A percentile compares a stretch with the other conserved stretches of the same genome.
These are phyloP conservation scores for Hanleya hanleyi DNA, from an alignment of 2,888 invertebrate genomes.

Conservation along the genomic window DNA sequence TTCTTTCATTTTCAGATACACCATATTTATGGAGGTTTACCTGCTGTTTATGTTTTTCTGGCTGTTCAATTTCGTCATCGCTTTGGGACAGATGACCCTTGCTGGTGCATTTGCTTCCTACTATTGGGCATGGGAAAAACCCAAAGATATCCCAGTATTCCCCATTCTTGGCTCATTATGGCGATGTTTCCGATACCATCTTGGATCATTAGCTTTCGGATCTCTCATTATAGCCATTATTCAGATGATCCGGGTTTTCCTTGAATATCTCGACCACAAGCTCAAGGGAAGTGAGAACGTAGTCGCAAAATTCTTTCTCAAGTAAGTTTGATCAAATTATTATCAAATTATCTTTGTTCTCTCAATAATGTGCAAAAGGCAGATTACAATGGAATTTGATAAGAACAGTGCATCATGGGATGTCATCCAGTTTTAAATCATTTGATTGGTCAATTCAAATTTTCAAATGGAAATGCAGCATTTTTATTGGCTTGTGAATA, in stretches of 20 bases:
- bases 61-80: slow-evolving; percentile 93
- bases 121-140: slow-evolving; percentile 92
- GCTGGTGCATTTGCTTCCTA: slow-evolving; percentile 82
- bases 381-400: too few species aligned
- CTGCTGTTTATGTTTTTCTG: slow-evolving; percentile 80
- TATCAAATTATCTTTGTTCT: too few species aligned
- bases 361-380: too few species aligned
- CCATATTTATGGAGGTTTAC: slow-evolving; percentile 65
- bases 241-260: slow-evolving; percentile 85
- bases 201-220: slow-evolving; percentile 94
- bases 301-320: slow-evolving; percentile 70
- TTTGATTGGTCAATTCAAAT: too few species aligned
- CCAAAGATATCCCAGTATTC: slow-evolving; percentile 87
- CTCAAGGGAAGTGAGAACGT: slow-evolving; percentile 82
- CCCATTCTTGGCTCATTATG: slow-evolving; percentile 84
- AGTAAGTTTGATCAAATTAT: slow-evolving; percentile 54
- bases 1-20: slow-evolving; percentile 53
- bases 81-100: slow-evolving; percentile 90
- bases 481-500: too few species aligned
- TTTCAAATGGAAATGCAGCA: too few species aligned
- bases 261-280: slow-evolving; percentile 91
- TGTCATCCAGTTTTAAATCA: too few species aligned
- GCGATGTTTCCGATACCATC: slow-evolving; percentile 78
- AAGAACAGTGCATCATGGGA: too few species aligned
- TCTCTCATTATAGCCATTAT: slow-evolving; percentile 93